A percentile compares a stretch with the other conserved stretches of the same genome.
phyloP scores from a whole-genome alignment of 2,888 invertebrate genomes.

The Lithosia quadra region DNA sequence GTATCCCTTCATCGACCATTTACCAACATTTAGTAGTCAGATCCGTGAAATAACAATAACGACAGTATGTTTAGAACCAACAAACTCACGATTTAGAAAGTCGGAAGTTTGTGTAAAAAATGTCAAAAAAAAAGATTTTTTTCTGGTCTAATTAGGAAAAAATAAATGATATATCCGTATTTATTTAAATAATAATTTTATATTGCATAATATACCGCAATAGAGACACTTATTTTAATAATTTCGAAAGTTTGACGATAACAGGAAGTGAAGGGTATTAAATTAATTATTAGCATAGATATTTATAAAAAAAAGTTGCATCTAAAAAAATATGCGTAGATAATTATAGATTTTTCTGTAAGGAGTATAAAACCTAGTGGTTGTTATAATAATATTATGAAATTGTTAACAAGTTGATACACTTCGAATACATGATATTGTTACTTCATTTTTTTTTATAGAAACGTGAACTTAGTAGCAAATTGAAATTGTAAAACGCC shows the following conservation, averaged over 20 bases:
- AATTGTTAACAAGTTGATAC: no score
- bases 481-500: no score
- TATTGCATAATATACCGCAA: background rate
- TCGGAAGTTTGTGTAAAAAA: background rate
- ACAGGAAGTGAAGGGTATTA: conserved; percentile 3
- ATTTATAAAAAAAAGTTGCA: background rate
- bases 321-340: background rate
- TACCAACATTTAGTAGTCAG: no score
- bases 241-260: background rate
- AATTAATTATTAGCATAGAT: background rate
- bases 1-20: no score
- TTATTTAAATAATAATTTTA: background rate
- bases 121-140: background rate
- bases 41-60: no score
- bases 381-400: no score
- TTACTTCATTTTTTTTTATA: no score
- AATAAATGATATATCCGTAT: background rate
- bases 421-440: no score
- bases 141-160: background rate
- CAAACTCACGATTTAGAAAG: background rate
- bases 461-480: no score
- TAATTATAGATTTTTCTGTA: background rate
- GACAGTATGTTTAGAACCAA: no score
- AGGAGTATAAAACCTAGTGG: background rate
- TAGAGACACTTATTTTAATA: background rate